Evolutionary conservation across 2,888 invertebrate species (phyloP), one percentile per base, ranked within the genome.

Genomic region (Rhagonycha fulva): DNA sequence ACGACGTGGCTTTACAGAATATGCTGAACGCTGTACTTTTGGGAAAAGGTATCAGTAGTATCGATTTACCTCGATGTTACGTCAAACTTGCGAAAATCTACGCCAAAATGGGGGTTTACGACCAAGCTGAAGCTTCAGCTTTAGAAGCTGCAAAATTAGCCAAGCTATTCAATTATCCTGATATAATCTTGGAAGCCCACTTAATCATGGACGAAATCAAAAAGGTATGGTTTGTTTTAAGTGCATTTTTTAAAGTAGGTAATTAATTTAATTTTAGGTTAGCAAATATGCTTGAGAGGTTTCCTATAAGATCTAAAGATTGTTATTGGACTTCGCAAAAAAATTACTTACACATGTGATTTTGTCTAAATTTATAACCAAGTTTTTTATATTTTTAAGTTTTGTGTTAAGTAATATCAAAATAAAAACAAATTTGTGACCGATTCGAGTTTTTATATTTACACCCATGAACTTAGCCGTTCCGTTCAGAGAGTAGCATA

Each of bases 1-100:
- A 85, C 75, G 87, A 88, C 74, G 80, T 84, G 4, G 89, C 89
- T 0, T 80, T 89, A 14, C 81, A 85, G 71, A 86, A 88, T 72
- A 85, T 89, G 74, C 84, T 86, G 71, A 87, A 87, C 72, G 89
- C 89, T 1, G 86, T 89, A 19, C 84, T 88, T 71, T 82, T 89
- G 67, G 88, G 88, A 2, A 87, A 87, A 81, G 85, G 85, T 12
- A 87, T 87, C 14, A 87, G 88, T n/a, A 88, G 88, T 81, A 81
- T 85, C n/a, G 89, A 89, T 81, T 81, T 89, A 70, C 87, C 89
- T 3, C 82, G 85, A 61, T 88, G 88, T 74, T 87, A 88, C 71
- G 80, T 88, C 10, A 88, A 88, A 81, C 81, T 89, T 14, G 89
- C 88, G 2, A 83, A 84, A 72, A 85, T 89, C 24, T 88, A 88